Percentiles rank a stretch among this genome's conserved stretches.
phyloP scores from a whole-genome alignment of 37 sponge, comb jelly and placozoan genomes.

The Petrosia ficiformis region DNA sequence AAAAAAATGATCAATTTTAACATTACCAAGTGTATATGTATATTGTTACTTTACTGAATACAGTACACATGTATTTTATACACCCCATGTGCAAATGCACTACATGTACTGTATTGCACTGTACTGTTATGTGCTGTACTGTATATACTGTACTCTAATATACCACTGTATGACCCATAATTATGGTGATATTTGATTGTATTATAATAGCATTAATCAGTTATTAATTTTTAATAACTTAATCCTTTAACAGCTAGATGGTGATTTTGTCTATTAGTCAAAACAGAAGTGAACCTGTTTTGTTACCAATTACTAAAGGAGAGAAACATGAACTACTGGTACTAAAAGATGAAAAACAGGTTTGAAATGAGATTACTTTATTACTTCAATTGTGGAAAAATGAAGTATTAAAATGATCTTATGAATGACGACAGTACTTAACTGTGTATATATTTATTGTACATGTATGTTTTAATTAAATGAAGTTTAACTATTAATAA shows the following conservation, averaged over 20 bases:
- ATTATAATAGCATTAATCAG: neutral
- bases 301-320: slow-evolving; percentile 29
- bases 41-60: no score
- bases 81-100: no score
- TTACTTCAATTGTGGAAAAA: neutral
- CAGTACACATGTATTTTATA: no score
- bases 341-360: slow-evolving; percentile 44
- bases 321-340: slow-evolving; percentile 35
- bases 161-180: neutral
- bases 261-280: slow-evolving; percentile 43
- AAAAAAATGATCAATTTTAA: no score
- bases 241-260: slow-evolving; percentile 27
- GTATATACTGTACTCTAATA: neutral
- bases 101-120: neutral
- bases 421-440: no score
- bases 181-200: neutral
- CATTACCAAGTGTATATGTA: no score
- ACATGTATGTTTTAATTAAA: neutral
- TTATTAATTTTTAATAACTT: slow-evolving; percentile 18
- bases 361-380: neutral
- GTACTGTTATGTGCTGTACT: neutral
- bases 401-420: neutral
- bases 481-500: neutral
- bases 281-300: slow-evolving; percentile 40
- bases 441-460: neutral